phyloP scores from a whole-genome alignment of 2,113 vertebrate genomes.

The Protobothrops flavoviridis region DNA sequence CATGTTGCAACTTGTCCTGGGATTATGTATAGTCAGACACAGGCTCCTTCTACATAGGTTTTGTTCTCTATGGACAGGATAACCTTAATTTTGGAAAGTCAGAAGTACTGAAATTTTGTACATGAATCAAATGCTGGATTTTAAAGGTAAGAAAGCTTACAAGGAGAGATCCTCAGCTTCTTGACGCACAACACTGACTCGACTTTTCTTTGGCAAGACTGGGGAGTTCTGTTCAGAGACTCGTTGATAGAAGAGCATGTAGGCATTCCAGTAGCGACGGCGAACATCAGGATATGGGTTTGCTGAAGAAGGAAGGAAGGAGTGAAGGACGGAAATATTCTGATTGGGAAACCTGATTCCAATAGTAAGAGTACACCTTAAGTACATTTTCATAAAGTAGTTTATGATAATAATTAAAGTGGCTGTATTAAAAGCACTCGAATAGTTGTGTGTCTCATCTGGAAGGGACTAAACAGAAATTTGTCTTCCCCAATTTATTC shows the following conservation, averaged over 20 bases:
- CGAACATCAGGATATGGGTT: slow-evolving; percentile 96
- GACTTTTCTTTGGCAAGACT: slow-evolving; percentile 93
- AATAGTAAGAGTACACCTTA: not conserved
- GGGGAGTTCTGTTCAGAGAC: slow-evolving; percentile 96
- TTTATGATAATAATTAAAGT: not conserved
- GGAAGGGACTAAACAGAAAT: not conserved
- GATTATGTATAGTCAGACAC: not conserved
- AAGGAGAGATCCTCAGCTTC: slow-evolving; percentile 94
- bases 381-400: not conserved
- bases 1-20: not conserved
- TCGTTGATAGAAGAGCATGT: slow-evolving; percentile 98
- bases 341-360: not conserved
- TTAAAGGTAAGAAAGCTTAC: slow-evolving; percentile 71
- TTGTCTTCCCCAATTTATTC: not conserved
- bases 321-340: not conserved
- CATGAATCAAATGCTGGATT: not conserved
- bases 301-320: slow-evolving; percentile 67
- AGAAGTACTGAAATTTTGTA: not conserved
- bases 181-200: slow-evolving; percentile 95
- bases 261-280: slow-evolving; percentile 97
- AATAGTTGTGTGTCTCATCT: not conserved
- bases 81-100: not conserved
- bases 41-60: not conserved
- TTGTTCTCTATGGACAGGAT: not conserved
- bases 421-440: not conserved